phyloP scores from a whole-genome alignment of 2,888 invertebrate genomes.

The Scaptomyza reducta region DNA sequence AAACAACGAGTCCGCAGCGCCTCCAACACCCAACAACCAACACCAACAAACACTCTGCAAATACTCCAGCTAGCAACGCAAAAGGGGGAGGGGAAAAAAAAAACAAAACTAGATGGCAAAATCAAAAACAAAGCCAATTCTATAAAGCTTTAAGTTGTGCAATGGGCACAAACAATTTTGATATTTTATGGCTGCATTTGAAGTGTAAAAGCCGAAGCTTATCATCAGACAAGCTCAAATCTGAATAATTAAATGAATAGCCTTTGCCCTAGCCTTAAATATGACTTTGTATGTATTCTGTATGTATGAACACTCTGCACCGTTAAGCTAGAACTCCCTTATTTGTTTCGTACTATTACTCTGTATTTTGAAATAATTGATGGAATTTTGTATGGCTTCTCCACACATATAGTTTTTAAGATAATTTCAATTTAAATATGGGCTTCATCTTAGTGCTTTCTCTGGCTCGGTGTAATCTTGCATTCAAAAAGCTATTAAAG shows the following conservation, averaged over 20 bases:
- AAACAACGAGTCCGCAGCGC: conserved; percentile 46
- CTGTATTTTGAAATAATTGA: background rate
- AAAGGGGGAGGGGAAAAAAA: background rate
- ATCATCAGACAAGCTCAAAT: conserved; percentile 15
- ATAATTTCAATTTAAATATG: no score
- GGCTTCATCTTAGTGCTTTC: background rate
- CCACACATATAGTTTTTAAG: no score
- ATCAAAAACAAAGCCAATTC: conserved; percentile 1
- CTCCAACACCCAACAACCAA: conserved; percentile 23
- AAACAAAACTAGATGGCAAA: background rate
- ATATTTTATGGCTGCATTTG: conserved; percentile 32
- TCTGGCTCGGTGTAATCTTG: background rate
- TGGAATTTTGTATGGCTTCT: no score
- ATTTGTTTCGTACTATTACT: background rate
- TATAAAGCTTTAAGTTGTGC: conserved; percentile 38
- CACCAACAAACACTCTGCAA: background rate
- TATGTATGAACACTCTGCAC: background rate
- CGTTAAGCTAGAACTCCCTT: background rate
- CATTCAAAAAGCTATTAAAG: background rate
- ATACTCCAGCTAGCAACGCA: background rate
- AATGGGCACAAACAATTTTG: conserved; percentile 12
- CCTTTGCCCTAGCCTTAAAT: background rate
- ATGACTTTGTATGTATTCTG: background rate
- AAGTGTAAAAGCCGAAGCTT: conserved; percentile 24
- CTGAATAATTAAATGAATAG: conserved; percentile 16